Percentiles rank a stretch among this genome's conserved stretches.
Conservation (phyloP, 2,888 invertebrate genomes). For the Drosophila yooni region DNA sequence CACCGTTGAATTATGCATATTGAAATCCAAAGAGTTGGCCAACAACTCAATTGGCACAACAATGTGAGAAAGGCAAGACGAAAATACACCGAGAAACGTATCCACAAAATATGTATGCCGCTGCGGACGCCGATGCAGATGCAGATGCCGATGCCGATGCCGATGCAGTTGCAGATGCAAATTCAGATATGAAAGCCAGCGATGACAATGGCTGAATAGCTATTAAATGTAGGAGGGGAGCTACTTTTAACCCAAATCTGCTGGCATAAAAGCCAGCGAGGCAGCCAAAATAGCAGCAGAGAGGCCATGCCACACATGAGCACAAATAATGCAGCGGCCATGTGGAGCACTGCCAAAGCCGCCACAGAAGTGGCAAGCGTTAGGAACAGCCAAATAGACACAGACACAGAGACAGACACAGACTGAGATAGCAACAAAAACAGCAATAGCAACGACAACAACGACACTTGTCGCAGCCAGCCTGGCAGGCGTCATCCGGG, state of each 20-base stretch:
- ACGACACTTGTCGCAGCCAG: constrained; percentile 62
- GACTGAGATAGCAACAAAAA: constrained; percentile 1
- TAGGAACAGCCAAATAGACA: constrained; percentile 5
- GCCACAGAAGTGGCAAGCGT: constrained; percentile 46
- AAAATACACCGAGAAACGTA: constrained; percentile 12
- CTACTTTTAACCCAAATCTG: constrained; percentile 80
- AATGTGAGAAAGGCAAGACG: constrained; percentile 15
- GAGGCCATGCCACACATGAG: constrained; percentile 64
- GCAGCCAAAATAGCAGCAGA: constrained; percentile 38
- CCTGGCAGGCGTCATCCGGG: constrained; percentile 70
- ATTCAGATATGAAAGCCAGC: constrained; percentile 21
- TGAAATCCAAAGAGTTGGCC: constrained; percentile 18
- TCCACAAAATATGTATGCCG: constrained; percentile 17
- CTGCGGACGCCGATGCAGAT: constrained; percentile 17
- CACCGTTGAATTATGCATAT: constrained; percentile 34
- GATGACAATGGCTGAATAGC: constrained; percentile 58
- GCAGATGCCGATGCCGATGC: constrained; percentile 18
- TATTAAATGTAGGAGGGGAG: constrained; percentile 78
- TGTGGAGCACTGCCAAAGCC: constrained; percentile 74
- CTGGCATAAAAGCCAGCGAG: constrained; percentile 71
- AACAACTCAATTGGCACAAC: constrained; percentile 49
- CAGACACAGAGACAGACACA: background rate
- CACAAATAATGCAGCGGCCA: constrained; percentile 73
- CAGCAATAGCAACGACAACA: constrained; percentile 14
- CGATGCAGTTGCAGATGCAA: constrained; percentile 33